Evolutionary conservation across 2,888 invertebrate species (phyloP), one percentile per base, ranked within the genome.

Genomic region (Euzetes globulus): DNA sequence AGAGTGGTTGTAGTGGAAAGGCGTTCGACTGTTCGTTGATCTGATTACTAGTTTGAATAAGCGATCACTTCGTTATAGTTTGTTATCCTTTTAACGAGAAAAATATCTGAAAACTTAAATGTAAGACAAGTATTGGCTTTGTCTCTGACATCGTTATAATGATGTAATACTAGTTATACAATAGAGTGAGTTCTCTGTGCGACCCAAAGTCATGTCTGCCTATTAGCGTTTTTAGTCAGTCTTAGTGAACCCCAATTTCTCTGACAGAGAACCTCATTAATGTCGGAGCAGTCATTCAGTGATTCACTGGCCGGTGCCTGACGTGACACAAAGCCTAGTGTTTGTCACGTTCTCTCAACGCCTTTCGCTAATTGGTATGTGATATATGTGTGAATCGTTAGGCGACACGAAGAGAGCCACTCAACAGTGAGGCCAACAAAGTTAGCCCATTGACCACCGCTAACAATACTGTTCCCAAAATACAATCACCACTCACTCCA

Each of bases 311-410:
- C 70, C 70, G 41, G 45, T 19, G 22, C 25, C 70, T 47, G 72
- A 72, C 72, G 72, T 72, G 72, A 72, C 72, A 58, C 22, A 72
- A 72, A 58, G 22, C 27, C 27, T 27, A 52, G 47, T 50, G 58
- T 58, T 72, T 55, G 72, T 72, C 72, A 72, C 72, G 72, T 72
- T 41, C 71, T 52, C 55, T 50, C 72, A 50, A 70, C 70, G 70
- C 70, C 70, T 70, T 70, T 45, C 27, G 17, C 22, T 70, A 70
- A 70, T 70, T 70, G 70, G 70, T 70, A 70, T 70, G 70, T 70
- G 70, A 70, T 70, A 65, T 70, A 70, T 70, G 70, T 70, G 70
- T 70, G 47, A 70, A 45, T 70, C 47, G 47, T 70, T 70, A 70
- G 70, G 65, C 65, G 65, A 41, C 6, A 70, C 45, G 19, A 70